Evolutionary conservation across 2,113 vertebrate species (phyloP).

Genomic region (Clinocottus analis): DNA sequence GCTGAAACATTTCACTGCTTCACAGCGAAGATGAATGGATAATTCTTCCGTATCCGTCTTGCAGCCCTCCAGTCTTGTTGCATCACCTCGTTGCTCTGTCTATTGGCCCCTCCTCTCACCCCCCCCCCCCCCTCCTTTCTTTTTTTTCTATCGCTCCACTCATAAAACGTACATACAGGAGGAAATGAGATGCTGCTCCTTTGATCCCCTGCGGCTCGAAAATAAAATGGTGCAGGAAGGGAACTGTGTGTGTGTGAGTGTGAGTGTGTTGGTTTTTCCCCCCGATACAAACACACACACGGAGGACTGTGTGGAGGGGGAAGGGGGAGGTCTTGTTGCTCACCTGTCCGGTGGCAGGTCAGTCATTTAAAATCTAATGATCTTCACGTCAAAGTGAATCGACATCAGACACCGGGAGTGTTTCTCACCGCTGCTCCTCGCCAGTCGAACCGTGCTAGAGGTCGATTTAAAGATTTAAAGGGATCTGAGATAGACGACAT

Average conservation of each 20-base stretch:
- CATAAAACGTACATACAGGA: slow-evolving; percentile 61
- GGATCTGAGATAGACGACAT: slow-evolving; percentile 7
- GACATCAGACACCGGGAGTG: slow-evolving; percentile 27
- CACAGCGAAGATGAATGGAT: slow-evolving; percentile 52
- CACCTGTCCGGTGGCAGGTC: slow-evolving; percentile 29
- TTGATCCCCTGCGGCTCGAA: slow-evolving; percentile 49
- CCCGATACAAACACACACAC: not conserved
- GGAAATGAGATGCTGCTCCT: slow-evolving; percentile 62
- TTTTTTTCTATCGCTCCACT: slow-evolving; percentile 17
- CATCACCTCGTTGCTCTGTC: slow-evolving; percentile 30
- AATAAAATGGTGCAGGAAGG: slow-evolving; percentile 56
- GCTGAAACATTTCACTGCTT: slow-evolving; percentile 53
- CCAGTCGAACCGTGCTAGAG: slow-evolving; percentile 5
- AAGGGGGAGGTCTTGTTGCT: not conserved
- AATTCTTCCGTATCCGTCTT: slow-evolving; percentile 27
- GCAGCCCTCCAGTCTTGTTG: slow-evolving; percentile 21
- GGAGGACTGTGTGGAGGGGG: no score
- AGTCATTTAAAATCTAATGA: slow-evolving; percentile 40
- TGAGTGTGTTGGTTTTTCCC: no score
- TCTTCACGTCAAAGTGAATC: slow-evolving; percentile 37
- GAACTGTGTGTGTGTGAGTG: slow-evolving; percentile 7
- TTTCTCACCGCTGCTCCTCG: slow-evolving; percentile 3
- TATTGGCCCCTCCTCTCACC: no score
- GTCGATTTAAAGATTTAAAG: slow-evolving; percentile 2
- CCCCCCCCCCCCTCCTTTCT: not conserved